Evolutionary conservation across 2,888 invertebrate species (phyloP), one percentile per base, ranked within the genome.

Genomic region (Eupithecia tripunctaria): DNA sequence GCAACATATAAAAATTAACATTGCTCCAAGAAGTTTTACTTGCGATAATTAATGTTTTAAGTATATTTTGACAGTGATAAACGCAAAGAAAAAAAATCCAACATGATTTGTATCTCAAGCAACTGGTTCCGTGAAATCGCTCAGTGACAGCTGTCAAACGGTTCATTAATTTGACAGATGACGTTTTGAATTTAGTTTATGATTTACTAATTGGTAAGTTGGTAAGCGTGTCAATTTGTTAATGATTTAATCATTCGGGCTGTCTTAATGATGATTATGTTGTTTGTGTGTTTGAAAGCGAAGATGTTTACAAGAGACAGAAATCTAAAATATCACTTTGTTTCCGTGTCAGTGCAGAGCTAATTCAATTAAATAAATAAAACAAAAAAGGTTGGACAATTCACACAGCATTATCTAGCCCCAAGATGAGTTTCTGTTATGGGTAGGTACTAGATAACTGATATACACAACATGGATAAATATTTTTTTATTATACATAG

Each of bases 61-160:
- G 25, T 27, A 27, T 68, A 66, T 71, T 74, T 66, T 74, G 74
- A 74, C 74, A 74, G 41, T 70, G 64, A 67, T 65, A 70, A 73
- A 70, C 41, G 41, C 21, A 25, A 64, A 59, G n/a, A 29, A 59
- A 68, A 63, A 51, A 47, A 41, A 68, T 43, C 41, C 21, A 62
- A 65, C 14, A 69, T 68, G 72, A 75, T 72, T 67, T 67, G 70
- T 72, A 32, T 18, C 64, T 64, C 67, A 65, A 70, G 67, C 6
- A 56, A 68, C 59, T 38, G 66, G 65, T 51, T 60, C 68, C 72
- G 64, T 72, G 67, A 72, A 72, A 75, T 72, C 67, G 56, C 69
- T 70, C 41, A 25, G 72, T 67, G 72, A 70, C 72, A 75, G 75
- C 72, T 75, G 75, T 70, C 75, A 75, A 68, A 75, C 70, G 70